Evolutionary conservation across 2,888 invertebrate genomes (phyloP).

Genomic region (Thalpophila matura): DNA sequence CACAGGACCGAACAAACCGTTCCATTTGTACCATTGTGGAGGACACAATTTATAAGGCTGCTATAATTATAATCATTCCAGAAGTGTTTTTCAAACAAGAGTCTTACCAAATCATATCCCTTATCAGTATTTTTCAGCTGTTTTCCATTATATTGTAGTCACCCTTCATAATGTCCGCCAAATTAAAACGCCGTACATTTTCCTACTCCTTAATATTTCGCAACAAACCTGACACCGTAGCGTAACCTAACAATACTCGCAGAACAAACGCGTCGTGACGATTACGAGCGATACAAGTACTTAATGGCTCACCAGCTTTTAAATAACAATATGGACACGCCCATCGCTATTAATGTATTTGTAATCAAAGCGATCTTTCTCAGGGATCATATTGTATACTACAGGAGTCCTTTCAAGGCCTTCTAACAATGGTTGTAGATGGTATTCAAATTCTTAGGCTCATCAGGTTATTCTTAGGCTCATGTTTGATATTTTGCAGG

Average conservation of each 20-base stretch:
- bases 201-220: too few relatives aligned
- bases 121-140: too few relatives aligned
- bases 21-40: too few relatives aligned
- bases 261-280: slow-evolving; percentile 74
- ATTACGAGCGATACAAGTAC: slow-evolving; percentile 74
- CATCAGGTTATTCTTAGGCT: slow-evolving; percentile 25
- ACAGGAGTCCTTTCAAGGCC: slow-evolving; percentile 77
- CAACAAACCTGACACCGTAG: neutral
- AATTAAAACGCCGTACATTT: too few relatives aligned
- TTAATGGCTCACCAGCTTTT: slow-evolving; percentile 83
- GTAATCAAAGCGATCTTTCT: slow-evolving; percentile 83
- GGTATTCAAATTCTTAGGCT: slow-evolving; percentile 44
- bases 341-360: slow-evolving; percentile 77
- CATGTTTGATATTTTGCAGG: slow-evolving; percentile 32
- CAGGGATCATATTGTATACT: slow-evolving; percentile 77
- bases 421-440: slow-evolving; percentile 56
- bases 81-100: too few relatives aligned
- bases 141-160: too few relatives aligned
- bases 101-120: too few relatives aligned
- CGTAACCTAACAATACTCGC: slow-evolving; percentile 53
- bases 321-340: slow-evolving; percentile 86
- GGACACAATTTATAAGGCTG: too few relatives aligned
- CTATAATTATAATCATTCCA: too few relatives aligned
- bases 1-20: too few relatives aligned
- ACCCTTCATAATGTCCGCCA: too few relatives aligned